Evolutionary conservation across 1,140 invertebrate species (phyloP).

Genomic region (Hyphantria cunea): DNA sequence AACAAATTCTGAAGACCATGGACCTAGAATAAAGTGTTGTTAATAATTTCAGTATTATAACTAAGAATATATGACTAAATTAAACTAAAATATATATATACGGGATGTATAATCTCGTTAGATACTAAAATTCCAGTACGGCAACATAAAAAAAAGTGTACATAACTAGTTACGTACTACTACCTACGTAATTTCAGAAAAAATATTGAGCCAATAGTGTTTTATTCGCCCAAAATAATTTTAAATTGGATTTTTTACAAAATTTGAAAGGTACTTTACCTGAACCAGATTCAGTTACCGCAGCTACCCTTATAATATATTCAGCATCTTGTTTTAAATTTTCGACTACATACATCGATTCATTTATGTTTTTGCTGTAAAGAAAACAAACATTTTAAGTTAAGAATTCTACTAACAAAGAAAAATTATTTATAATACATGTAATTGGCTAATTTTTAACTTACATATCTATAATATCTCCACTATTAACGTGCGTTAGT

Average conservation of each 20-base stretch:
- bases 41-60: too few species aligned
- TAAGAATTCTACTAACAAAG: background rate
- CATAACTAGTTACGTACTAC: too few species aligned
- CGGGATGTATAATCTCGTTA: too few species aligned
- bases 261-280: conserved; percentile 59
- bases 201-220: too few species aligned
- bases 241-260: background rate
- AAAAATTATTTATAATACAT: background rate
- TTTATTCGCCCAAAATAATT: too few species aligned
- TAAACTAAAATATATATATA: too few species aligned
- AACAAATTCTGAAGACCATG: conserved; percentile 90
- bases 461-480: conserved; percentile 60
- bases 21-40: conserved; percentile 70
- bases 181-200: too few species aligned
- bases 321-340: conserved; percentile 87
- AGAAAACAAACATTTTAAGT: conserved; percentile 2
- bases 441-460: too few species aligned
- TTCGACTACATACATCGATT: conserved; percentile 85
- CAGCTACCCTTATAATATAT: conserved; percentile 90
- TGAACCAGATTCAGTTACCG: conserved; percentile 88
- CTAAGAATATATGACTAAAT: too few species aligned
- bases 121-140: too few species aligned
- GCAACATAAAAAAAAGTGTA: too few species aligned
- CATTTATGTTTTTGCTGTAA: conserved; percentile 82
- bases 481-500: conserved; percentile 82